These are phyloP conservation scores for Drosophila nasuta DNA, from an alignment of 1,140 invertebrate species.

Conservation along the genomic window DNA sequence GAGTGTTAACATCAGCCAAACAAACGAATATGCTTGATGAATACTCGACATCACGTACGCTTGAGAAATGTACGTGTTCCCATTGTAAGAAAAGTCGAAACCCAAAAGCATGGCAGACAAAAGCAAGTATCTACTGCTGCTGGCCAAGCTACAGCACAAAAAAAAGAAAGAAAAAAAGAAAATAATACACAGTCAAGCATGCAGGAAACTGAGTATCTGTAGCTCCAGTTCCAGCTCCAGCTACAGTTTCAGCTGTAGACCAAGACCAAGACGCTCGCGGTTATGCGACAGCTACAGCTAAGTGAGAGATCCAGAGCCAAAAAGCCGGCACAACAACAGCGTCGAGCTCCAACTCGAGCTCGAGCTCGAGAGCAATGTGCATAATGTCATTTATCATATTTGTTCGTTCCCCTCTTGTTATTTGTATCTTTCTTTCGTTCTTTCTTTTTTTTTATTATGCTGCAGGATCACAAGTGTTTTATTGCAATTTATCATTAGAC, in stretches of 20 bases:
- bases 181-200: slow-evolving; percentile 36
- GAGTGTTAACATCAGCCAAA: slow-evolving; percentile 54
- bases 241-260: background rate
- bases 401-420: slow-evolving; percentile 38
- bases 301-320: slow-evolving; percentile 65
- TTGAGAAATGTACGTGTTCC: slow-evolving; percentile 78
- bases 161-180: no score
- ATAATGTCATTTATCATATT: slow-evolving; percentile 78
- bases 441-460: no score
- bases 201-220: slow-evolving; percentile 40
- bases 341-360: background rate
- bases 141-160: slow-evolving; percentile 2
- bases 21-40: slow-evolving; percentile 78
- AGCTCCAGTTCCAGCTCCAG: background rate
- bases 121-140: slow-evolving; percentile 26
- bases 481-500: slow-evolving; percentile 80
- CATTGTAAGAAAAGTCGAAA: slow-evolving; percentile 68
- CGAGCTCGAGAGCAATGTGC: slow-evolving; percentile 54
- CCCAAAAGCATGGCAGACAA: slow-evolving; percentile 56
- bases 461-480: slow-evolving; percentile 75
- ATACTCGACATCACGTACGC: slow-evolving; percentile 81
- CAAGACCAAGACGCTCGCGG: slow-evolving; percentile 59
- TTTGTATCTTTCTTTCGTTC: slow-evolving; percentile 31
- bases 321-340: slow-evolving; percentile 49
- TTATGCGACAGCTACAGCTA: slow-evolving; percentile 57